These are phyloP conservation scores for Cranoglanis bouderius DNA, from an alignment of 2,113 vertebrate species.

Conservation along the genomic window DNA sequence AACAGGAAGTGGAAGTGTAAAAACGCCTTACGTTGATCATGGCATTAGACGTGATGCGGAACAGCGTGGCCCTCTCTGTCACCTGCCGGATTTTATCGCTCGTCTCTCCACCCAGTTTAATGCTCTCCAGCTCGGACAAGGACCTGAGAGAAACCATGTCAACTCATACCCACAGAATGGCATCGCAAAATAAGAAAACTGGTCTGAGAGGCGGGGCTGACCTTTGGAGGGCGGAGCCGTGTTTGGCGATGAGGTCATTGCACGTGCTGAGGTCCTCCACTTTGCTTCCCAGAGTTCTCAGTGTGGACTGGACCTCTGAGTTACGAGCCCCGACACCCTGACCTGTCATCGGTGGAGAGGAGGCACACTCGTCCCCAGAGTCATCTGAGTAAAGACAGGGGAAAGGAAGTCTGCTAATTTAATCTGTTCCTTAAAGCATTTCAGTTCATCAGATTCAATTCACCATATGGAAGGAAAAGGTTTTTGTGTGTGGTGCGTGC, in stretches of 20 bases:
- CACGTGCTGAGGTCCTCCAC: slow-evolving; percentile 95
- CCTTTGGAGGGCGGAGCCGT: slow-evolving; percentile 92
- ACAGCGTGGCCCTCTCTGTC: slow-evolving; percentile 91
- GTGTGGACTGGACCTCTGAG: slow-evolving; percentile 87
- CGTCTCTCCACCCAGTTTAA: slow-evolving; percentile 81
- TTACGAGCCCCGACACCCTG: slow-evolving; percentile 76
- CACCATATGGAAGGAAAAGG: too few relatives aligned
- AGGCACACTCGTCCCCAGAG: slow-evolving; percentile 84
- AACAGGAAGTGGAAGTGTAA: not conserved
- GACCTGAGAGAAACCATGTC: slow-evolving; percentile 69
- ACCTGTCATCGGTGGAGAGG: slow-evolving; percentile 71
- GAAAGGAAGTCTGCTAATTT: not conserved
- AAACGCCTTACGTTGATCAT: slow-evolving; percentile 93
- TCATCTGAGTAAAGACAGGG: slow-evolving; percentile 76
- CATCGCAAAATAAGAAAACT: not conserved
- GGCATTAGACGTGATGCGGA: slow-evolving; percentile 96
- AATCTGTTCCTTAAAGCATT: not conserved
- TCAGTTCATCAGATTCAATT: not conserved
- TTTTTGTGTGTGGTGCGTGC: not conserved
- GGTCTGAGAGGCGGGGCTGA: slow-evolving; percentile 37
- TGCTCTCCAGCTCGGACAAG: slow-evolving; percentile 89
- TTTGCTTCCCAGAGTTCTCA: slow-evolving; percentile 88
- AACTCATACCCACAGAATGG: not conserved
- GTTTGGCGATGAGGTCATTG: slow-evolving; percentile 96
- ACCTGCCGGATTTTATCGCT: slow-evolving; percentile 93